Percentiles rank a stretch among this genome's conserved stretches.
Conservation (phyloP, 2,888 invertebrate species). For the Sisyra nigra region DNA sequence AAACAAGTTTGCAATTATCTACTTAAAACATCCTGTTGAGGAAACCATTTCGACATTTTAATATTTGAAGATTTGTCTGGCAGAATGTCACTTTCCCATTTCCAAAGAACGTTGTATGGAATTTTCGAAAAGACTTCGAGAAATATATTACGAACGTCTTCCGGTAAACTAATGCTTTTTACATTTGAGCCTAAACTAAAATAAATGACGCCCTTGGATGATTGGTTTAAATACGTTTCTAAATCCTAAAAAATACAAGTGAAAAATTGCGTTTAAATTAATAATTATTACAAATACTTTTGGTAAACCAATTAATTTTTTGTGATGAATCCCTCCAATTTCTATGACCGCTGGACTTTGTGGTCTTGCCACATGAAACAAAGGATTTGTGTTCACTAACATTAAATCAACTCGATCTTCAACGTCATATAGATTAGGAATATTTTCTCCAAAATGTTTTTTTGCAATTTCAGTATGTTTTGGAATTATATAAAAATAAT, state of each 20-base stretch:
- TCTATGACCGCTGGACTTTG: constrained; percentile 23
- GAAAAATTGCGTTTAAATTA: not conserved
- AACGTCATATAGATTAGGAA: constrained; percentile 11
- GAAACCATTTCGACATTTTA: constrained; percentile 8
- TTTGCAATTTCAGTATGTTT: constrained; percentile 10
- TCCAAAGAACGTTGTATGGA: constrained; percentile 20
- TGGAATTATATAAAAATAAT: constrained; percentile 8
- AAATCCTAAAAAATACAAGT: constrained; percentile 15
- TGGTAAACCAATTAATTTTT: constrained; percentile 21
- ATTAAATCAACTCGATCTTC: constrained; percentile 20
- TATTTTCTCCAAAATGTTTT: constrained; percentile 10
- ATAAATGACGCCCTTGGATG: constrained; percentile 18
- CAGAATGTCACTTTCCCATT: constrained; percentile 17
- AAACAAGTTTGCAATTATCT: not conserved
- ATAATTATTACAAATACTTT: constrained; percentile 17
- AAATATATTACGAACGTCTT: constrained; percentile 14
- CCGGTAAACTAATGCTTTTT: constrained; percentile 16
- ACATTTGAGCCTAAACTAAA: constrained; percentile 22
- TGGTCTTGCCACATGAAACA: constrained; percentile 22
- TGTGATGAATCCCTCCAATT: constrained; percentile 25
- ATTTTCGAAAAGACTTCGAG: constrained; percentile 17
- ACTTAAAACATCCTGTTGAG: constrained; percentile 7
- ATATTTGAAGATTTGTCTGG: constrained; percentile 17
- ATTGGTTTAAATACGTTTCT: constrained; percentile 17
- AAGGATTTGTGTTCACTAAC: constrained; percentile 23